phyloP scores from a whole-genome alignment of 2,113 vertebrate genomes.

The Aramus guarauna region DNA sequence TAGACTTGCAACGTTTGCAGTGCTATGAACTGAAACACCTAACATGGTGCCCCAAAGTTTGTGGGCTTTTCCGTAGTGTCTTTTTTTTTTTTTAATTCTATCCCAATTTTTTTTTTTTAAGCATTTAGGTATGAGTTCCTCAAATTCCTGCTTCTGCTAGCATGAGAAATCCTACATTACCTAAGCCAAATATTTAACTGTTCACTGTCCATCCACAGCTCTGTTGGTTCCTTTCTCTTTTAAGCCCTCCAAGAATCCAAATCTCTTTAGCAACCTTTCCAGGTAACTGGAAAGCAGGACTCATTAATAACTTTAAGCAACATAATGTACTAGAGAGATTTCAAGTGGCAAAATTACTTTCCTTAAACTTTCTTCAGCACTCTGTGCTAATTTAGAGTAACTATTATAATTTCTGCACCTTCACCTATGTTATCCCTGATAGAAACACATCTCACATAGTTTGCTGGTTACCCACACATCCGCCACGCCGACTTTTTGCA shows the following conservation, averaged over 20 bases:
- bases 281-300: neutral
- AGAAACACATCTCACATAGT: neutral
- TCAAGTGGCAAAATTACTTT: neutral
- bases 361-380: neutral
- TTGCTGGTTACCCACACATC: neutral
- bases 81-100: neutral
- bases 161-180: neutral
- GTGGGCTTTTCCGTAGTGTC: neutral
- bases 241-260: neutral
- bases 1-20: neutral
- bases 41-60: neutral
- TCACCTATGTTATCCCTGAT: neutral
- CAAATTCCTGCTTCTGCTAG: neutral
- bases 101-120: neutral
- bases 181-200: conserved; percentile 14
- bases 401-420: neutral
- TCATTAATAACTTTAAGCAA: neutral
- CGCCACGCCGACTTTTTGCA: neutral
- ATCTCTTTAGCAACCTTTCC: neutral
- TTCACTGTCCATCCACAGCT: neutral
- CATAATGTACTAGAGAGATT: neutral
- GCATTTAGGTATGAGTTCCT: neutral
- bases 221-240: neutral
- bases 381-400: neutral
- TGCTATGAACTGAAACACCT: neutral